Conservation (phyloP, 2,888 invertebrate species). For the Ichneumoninae sp. region DNA sequence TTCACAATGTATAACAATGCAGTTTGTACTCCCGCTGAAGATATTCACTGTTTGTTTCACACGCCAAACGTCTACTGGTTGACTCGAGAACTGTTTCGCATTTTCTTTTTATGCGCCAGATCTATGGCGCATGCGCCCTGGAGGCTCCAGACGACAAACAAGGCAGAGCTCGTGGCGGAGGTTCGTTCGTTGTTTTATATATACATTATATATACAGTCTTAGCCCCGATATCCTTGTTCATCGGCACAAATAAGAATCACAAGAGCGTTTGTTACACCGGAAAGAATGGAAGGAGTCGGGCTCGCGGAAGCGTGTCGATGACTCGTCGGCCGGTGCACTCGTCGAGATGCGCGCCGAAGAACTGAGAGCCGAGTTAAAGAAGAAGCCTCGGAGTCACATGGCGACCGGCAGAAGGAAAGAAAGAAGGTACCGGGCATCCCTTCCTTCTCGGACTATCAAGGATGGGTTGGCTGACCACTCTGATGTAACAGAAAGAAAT, state of each 20-base stretch:
- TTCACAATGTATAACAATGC: too few species aligned
- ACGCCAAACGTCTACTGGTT: too few species aligned
- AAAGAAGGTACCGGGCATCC: conserved; percentile 41
- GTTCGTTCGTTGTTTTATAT: background rate
- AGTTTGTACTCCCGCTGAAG: too few species aligned
- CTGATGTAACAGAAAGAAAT: conserved; percentile 82
- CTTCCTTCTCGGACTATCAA: conserved; percentile 63
- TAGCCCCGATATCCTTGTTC: conserved; percentile 34
- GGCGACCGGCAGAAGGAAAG: conserved; percentile 54
- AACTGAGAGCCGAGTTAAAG: conserved; percentile 61
- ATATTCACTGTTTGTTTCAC: too few species aligned
- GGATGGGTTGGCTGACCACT: conserved; percentile 80
- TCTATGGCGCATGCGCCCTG: background rate
- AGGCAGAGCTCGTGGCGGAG: background rate
- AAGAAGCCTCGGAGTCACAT: conserved; percentile 60
- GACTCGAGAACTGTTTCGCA: too few species aligned
- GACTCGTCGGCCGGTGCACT: conserved; percentile 64
- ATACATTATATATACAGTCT: conserved; percentile 9
- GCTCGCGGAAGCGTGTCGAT: conserved; percentile 68
- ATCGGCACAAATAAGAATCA: conserved; percentile 22
- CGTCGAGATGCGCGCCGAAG: conserved; percentile 66
- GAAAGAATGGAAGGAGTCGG: conserved; percentile 61
- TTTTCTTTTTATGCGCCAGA: background rate
- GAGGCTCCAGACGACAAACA: background rate
- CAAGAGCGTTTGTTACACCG: conserved; percentile 20